Conservation (phyloP, 2,888 invertebrate species). For the Loripinus fragilis region DNA sequence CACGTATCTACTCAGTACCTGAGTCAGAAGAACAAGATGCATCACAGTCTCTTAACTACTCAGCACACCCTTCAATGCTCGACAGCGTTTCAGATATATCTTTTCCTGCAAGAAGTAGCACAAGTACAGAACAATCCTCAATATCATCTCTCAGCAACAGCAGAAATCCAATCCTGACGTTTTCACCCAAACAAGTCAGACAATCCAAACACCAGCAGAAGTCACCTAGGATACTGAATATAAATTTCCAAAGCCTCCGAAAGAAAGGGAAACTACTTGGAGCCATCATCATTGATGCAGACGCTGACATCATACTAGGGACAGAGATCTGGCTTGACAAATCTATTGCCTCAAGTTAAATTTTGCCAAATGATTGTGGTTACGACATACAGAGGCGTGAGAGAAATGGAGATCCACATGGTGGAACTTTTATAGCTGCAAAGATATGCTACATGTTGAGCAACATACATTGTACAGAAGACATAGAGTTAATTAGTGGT, state of each 20-base stretch:
- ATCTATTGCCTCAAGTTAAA: neutral
- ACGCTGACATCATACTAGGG: slow-evolving; percentile 18
- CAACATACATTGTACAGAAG: neutral
- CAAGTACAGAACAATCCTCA: neutral
- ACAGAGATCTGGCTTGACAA: slow-evolving; percentile 26
- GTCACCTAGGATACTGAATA: too few species aligned
- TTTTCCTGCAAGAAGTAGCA: neutral
- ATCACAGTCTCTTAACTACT: neutral
- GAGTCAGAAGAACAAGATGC: neutral
- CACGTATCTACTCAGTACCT: neutral
- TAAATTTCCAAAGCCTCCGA: slow-evolving; percentile 20
- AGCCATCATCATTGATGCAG: neutral
- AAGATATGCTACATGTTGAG: neutral
- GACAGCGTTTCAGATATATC: neutral
- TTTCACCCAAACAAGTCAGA: neutral
- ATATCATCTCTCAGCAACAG: neutral
- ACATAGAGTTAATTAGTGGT: neutral
- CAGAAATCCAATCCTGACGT: neutral
- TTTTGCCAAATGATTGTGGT: neutral
- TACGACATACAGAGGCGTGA: neutral
- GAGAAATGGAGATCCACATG: neutral
- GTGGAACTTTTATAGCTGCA: neutral
- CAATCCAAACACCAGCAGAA: neutral
- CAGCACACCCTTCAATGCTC: neutral
- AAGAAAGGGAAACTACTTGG: slow-evolving; percentile 21